These are phyloP conservation scores for Tetanocera ferruginea DNA, from an alignment of 2,888 invertebrate species.

Conservation along the genomic window DNA sequence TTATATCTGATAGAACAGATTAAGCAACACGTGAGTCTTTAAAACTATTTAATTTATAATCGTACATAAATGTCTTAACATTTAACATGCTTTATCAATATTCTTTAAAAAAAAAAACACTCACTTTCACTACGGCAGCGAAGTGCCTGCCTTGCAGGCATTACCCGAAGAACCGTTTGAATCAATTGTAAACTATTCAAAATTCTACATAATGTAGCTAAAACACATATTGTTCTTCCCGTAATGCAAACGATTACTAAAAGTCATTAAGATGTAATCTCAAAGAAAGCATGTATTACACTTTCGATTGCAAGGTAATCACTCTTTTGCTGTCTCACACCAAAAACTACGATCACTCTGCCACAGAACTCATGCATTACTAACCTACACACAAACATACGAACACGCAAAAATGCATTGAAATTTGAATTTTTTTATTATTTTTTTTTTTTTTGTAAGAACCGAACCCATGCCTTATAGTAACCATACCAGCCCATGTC, in stretches of 20 bases:
- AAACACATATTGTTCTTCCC: too few relatives aligned
- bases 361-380: neutral
- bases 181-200: too few relatives aligned
- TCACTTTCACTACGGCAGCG: too few relatives aligned
- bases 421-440: too few relatives aligned
- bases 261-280: neutral
- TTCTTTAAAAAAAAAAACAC: neutral
- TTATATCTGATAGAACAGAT: constrained; percentile 31
- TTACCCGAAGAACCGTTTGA: too few relatives aligned
- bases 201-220: too few relatives aligned
- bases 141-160: too few relatives aligned
- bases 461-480: neutral
- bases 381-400: neutral
- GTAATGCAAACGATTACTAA: neutral
- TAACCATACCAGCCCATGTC: too few relatives aligned
- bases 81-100: neutral
- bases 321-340: constrained; percentile 4
- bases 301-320: constrained; percentile 16
- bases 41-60: constrained; percentile 9
- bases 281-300: neutral
- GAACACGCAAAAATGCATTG: too few relatives aligned
- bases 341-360: neutral
- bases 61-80: neutral
- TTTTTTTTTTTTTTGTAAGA: too few relatives aligned
- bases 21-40: constrained; percentile 51